Evolutionary conservation across 2,888 invertebrate genomes (phyloP).

Genomic region (Drosophila nigricruria): DNA sequence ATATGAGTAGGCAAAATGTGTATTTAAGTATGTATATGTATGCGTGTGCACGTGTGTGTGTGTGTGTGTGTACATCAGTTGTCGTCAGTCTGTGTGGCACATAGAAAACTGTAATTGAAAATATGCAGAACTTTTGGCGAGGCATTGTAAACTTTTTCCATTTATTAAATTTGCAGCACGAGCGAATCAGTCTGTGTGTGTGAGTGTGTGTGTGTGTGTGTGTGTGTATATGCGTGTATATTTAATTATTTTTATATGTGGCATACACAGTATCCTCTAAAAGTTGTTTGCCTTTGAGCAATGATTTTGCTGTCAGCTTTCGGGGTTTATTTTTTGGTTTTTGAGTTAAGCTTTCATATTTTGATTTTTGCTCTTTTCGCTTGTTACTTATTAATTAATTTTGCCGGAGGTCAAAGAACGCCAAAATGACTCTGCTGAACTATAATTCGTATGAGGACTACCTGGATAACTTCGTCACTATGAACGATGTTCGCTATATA

Average conservation of each 20-base stretch:
- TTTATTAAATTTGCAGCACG: slow-evolving; percentile 73
- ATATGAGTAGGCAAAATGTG: slow-evolving; percentile 39
- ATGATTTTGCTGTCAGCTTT: slow-evolving; percentile 44
- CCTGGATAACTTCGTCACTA: slow-evolving; percentile 52
- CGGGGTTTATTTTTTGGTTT: slow-evolving; percentile 9
- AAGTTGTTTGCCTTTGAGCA: slow-evolving; percentile 29
- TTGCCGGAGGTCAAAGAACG: not conserved
- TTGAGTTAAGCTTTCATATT: slow-evolving; percentile 6
- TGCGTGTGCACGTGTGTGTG: not conserved
- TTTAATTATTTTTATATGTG: slow-evolving; percentile 61
- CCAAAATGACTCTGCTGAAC: slow-evolving; percentile 40
- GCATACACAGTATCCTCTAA: slow-evolving; percentile 19
- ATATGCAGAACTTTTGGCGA: slow-evolving; percentile 63
- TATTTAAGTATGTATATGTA: slow-evolving; percentile 12
- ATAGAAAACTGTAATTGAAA: slow-evolving; percentile 74
- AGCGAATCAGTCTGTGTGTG: slow-evolving; percentile 11
- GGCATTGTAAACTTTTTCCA: slow-evolving; percentile 69
- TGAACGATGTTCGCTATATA: slow-evolving; percentile 46
- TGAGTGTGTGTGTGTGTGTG: slow-evolving; percentile 6
- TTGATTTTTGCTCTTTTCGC: slow-evolving; percentile 4
- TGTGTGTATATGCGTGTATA: slow-evolving; percentile 35
- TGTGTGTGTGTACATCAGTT: slow-evolving; percentile 19
- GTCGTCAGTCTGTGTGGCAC: slow-evolving; percentile 24
- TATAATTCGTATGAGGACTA: slow-evolving; percentile 52
- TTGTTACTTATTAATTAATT: slow-evolving; percentile 10